A percentile compares a stretch with the other conserved stretches of the same genome.
These are phyloP conservation scores for Formica selysi DNA, from an alignment of 1,140 invertebrate genomes.

Conservation along the genomic window DNA sequence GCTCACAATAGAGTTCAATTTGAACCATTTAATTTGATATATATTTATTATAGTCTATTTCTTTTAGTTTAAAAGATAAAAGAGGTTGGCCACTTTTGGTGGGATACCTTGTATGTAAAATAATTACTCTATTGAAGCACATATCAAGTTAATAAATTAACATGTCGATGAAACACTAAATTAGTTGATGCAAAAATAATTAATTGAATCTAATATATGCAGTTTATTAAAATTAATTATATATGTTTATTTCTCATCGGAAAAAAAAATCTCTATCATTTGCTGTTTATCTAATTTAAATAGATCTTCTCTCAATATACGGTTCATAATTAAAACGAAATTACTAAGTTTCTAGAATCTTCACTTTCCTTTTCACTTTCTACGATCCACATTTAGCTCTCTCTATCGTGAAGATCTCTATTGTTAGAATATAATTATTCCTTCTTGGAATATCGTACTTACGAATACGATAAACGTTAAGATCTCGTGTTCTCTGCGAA, in stretches of 20 bases:
- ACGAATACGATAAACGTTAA: slow-evolving; percentile 35
- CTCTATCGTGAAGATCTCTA: background rate
- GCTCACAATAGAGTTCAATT: no score
- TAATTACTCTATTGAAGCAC: background rate
- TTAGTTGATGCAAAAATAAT: slow-evolving; percentile 13
- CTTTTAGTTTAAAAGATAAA: no score
- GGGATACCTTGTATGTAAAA: background rate
- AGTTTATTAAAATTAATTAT: background rate
- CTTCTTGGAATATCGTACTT: slow-evolving; percentile 36
- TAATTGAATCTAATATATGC: background rate
- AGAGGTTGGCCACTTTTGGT: no score
- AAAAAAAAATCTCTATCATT: slow-evolving; percentile 5
- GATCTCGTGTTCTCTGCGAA: background rate
- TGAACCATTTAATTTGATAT: no score
- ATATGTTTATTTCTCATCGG: background rate
- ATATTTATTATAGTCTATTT: no score
- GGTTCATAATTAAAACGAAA: background rate
- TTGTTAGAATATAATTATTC: slow-evolving; percentile 19
- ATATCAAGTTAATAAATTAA: slow-evolving; percentile 4
- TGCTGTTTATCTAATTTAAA: background rate
- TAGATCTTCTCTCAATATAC: background rate
- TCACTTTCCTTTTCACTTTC: background rate
- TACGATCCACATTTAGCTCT: slow-evolving; percentile 11
- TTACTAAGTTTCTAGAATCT: slow-evolving; percentile 1
- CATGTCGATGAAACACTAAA: background rate